Conservation (phyloP, 2,888 invertebrate species). For the Physocephala rufipes region DNA sequence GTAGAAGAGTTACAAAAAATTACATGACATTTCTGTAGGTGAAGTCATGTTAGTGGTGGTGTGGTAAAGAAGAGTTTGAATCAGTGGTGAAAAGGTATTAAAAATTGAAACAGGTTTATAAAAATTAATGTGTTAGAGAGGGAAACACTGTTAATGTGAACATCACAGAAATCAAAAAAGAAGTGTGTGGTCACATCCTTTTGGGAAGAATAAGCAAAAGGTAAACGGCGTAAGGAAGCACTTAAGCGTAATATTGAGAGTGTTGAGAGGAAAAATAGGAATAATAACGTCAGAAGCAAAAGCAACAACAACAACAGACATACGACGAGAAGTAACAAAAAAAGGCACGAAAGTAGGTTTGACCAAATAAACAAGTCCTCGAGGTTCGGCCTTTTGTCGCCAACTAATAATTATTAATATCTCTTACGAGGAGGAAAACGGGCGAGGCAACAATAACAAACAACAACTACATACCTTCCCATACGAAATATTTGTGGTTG, state of each 20-base stretch:
- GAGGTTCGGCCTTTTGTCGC: conserved; percentile 50
- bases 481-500: not conserved
- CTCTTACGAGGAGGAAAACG: not conserved
- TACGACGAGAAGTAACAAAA: not conserved
- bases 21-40: conserved; percentile 29
- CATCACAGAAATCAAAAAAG: not conserved
- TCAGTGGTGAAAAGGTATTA: conserved; percentile 37
- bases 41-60: conserved; percentile 13
- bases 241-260: conserved; percentile 36
- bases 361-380: conserved; percentile 48
- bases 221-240: conserved; percentile 46
- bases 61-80: not conserved
- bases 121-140: no score
- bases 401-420: conserved; percentile 47
- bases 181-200: no score
- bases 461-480: not conserved
- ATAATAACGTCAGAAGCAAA: not conserved
- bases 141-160: not conserved
- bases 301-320: not conserved
- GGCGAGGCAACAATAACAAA: not conserved
- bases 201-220: not conserved
- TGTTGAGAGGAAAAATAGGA: not conserved
- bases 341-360: conserved; percentile 53
- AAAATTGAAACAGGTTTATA: conserved; percentile 52
- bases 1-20: conserved; percentile 37